Conservation (phyloP, 2,888 invertebrate genomes). For the Heliconius charithonia region DNA sequence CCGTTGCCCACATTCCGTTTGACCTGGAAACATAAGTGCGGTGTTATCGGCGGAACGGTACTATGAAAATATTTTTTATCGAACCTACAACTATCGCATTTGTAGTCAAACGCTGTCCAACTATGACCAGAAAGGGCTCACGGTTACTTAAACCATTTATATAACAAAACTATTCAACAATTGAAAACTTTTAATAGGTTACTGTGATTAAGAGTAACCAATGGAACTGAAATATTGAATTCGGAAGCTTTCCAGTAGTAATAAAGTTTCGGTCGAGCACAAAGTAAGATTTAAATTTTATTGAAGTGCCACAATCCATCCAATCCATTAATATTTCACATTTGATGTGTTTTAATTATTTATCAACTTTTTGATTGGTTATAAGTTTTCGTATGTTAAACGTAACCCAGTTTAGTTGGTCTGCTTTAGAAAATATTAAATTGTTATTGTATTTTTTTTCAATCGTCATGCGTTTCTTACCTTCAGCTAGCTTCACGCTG, state of each 20-base stretch:
- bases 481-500: too few relatives aligned
- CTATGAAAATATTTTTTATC: too few relatives aligned
- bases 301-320: slow-evolving; percentile 16
- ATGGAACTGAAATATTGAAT: slow-evolving; percentile 14
- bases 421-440: background rate
- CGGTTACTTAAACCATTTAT: background rate
- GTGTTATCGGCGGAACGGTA: too few relatives aligned
- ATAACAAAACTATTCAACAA: background rate
- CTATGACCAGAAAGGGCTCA: too few relatives aligned
- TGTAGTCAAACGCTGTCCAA: too few relatives aligned
- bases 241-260: slow-evolving; percentile 13
- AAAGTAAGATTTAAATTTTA: slow-evolving; percentile 23
- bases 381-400: background rate
- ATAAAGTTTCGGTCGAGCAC: slow-evolving; percentile 21
- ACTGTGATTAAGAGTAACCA: slow-evolving; percentile 19
- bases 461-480: too few relatives aligned
- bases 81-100: too few relatives aligned
- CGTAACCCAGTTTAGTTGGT: background rate
- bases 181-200: slow-evolving; percentile 18
- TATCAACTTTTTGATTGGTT: background rate
- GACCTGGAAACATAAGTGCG: too few relatives aligned
- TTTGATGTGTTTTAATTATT: background rate
- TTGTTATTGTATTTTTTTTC: too few relatives aligned
- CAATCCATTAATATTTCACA: slow-evolving; percentile 13
- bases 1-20: background rate